Base-by-base conservation (phyloP, 1,140 invertebrate species). In the Trichogramma pretiosum region DNA sequence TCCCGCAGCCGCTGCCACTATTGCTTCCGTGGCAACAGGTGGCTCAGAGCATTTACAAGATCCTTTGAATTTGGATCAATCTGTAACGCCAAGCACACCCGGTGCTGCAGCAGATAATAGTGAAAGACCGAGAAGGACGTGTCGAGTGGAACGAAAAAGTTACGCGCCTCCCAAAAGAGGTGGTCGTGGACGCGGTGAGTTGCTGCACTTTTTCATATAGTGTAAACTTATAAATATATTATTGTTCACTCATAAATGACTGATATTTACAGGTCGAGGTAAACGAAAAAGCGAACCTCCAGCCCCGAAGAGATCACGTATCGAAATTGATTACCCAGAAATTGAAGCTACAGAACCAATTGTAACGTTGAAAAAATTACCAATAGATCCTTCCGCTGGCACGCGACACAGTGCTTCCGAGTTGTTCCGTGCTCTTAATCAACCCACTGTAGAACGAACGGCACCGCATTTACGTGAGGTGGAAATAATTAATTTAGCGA, bases 91-190 rank as follows among this genome's bases (percentile, higher is more conserved):
- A 43, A 3, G 23, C 16, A 16, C 38, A 26, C 8, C n/a, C 18
- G 1, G 16, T 36, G 10, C 32, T 16, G 23, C 14, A 23, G 11
- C 16, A 37, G 19, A n/a, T 19, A 8, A 16, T 1, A 17, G 4
- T 18, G 49, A 46, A 26, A 61, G 70, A 47, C 70, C 70, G 8
- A 66, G 65, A 13, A 64, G 70, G 55, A 73, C 68, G 5, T 73
- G 70, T 21, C 61, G 69, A 11, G 69, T n/a, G n/a, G n/a, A 49
- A 37, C 69, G 70, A 18, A 71, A 70, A 9, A 73, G 70, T 51
- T 73, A 73, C 32, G 70, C 70, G 3, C 70, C 70, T 10, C 68
- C 68, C 21, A 71, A 64, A 51, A 58, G 70, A 50, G 68, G 70
- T 5, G 62, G n/a, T n/a, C n/a, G 70, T 37, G 65, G 67, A 54